Evolutionary conservation across 2,888 invertebrate genomes (phyloP).

Genomic region (Pollenia griseotomentosa): DNA sequence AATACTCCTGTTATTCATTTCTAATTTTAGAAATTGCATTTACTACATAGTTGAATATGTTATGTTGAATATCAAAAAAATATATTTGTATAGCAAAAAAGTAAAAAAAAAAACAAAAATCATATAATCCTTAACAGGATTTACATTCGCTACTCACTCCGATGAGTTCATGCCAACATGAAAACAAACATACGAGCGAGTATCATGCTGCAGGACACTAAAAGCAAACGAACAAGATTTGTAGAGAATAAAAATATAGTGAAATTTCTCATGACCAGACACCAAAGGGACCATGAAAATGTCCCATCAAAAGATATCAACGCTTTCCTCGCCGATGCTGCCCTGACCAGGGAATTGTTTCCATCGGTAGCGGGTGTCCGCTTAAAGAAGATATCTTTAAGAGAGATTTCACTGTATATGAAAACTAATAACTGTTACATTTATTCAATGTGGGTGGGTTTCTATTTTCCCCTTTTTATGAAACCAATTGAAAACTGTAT

Average conservation of each 20-base stretch:
- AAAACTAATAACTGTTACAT: slow-evolving; percentile 13
- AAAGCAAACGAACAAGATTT: background rate
- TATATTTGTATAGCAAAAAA: background rate
- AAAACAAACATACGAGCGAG: background rate
- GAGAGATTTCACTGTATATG: too few relatives aligned
- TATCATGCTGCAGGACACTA: slow-evolving; percentile 14
- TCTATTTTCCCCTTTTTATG: background rate
- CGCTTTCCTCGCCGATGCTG: too few relatives aligned
- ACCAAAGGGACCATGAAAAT: background rate
- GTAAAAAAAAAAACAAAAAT: background rate
- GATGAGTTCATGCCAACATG: background rate
- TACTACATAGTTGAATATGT: too few relatives aligned
- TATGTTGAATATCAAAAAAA: too few relatives aligned
- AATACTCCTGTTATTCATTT: too few relatives aligned
- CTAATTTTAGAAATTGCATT: too few relatives aligned
- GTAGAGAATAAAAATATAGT: background rate
- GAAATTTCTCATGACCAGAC: too few relatives aligned
- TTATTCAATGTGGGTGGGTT: slow-evolving; percentile 25
- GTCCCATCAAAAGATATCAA: too few relatives aligned
- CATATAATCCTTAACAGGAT: slow-evolving; percentile 20
- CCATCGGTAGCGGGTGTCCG: too few relatives aligned
- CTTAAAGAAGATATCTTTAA: too few relatives aligned
- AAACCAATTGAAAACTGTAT: background rate
- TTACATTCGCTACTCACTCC: slow-evolving; percentile 17
- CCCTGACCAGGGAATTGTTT: too few relatives aligned